Evolutionary conservation across 2,797 vertebrate genomes (phyloP), one percentile per base, ranked within the genome.

Genomic region (Gobio occitaniae): DNA sequence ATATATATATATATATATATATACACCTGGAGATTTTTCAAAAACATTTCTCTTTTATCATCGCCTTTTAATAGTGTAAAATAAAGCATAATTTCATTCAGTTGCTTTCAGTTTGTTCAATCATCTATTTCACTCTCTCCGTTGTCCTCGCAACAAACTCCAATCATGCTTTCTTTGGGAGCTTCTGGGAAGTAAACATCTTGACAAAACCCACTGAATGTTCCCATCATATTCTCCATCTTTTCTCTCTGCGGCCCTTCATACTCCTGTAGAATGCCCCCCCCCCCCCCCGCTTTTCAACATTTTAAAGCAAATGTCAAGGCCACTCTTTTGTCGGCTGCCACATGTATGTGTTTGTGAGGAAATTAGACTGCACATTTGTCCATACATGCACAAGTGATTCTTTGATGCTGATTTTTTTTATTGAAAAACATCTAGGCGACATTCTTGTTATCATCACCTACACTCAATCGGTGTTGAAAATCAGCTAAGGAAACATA

Each of bases 311-410:
- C 80, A 74, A 50, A 48, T 82, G 63, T 80, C 84, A 82, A 88
- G 84, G 87, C 72, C 76, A 50, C 48, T n/a, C 80, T 80, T 83
- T 86, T 80, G 61, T 87, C 29, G 36, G 66, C 50, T 32, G 6
- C 61, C n/a, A 56, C 69, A 77, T 17, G 1, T 48, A 63, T 50
- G 47, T 21, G 16, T 85, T 52, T 65, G 84, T 11, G 68, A 32
- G 6, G 68, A 85, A 85, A 85, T 29, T 29, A 32, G 90, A 87
- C 75, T 32, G 86, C 85, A 85, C 71, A 4, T 88, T 88, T 84
- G 66, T 88, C 91, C 89, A 78, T 65, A 50, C 72, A 69, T 85
- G 71, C 56, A 65, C 68, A 63, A 80, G 32, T 85, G 56, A 79
- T 50, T 71, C 21, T 59, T 79, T 84, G 83, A 74, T 80, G 65